Conservation (phyloP, 2,113 vertebrate species). For the Sigmodon hispidus region DNA sequence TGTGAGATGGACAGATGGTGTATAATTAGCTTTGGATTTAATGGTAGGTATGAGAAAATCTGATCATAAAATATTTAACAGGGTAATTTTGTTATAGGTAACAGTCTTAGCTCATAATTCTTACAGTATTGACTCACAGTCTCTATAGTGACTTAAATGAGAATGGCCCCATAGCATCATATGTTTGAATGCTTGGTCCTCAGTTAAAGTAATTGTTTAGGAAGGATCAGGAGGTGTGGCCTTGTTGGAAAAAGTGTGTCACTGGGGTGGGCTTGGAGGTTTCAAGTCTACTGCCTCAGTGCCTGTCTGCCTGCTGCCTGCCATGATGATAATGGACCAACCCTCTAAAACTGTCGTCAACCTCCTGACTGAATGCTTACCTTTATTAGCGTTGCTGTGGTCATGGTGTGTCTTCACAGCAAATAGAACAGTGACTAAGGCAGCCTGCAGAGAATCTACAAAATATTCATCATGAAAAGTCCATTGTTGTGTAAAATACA, state of each 20-base stretch:
- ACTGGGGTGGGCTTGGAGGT: neutral
- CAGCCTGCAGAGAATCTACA: neutral
- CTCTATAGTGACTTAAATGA: neutral
- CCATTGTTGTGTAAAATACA: conserved; percentile 1
- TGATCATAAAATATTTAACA: neutral
- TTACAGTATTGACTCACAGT: neutral
- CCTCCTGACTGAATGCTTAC: neutral
- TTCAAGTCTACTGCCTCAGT: neutral
- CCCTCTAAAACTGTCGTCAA: neutral
- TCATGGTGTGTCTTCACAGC: neutral
- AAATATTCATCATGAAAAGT: conserved; percentile 3
- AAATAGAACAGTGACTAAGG: neutral
- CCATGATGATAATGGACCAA: neutral
- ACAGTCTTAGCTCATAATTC: neutral
- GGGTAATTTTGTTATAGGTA: neutral
- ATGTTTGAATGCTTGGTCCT: neutral
- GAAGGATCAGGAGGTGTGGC: neutral
- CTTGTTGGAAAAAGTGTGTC: neutral
- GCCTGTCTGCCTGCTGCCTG: neutral
- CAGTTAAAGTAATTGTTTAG: neutral
- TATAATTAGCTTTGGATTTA: neutral
- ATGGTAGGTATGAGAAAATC: neutral
- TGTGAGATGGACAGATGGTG: neutral
- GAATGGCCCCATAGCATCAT: neutral
- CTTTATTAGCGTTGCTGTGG: neutral